phyloP scores from a whole-genome alignment of 1,140 invertebrate genomes.

The Caenorhabditis latens region DNA sequence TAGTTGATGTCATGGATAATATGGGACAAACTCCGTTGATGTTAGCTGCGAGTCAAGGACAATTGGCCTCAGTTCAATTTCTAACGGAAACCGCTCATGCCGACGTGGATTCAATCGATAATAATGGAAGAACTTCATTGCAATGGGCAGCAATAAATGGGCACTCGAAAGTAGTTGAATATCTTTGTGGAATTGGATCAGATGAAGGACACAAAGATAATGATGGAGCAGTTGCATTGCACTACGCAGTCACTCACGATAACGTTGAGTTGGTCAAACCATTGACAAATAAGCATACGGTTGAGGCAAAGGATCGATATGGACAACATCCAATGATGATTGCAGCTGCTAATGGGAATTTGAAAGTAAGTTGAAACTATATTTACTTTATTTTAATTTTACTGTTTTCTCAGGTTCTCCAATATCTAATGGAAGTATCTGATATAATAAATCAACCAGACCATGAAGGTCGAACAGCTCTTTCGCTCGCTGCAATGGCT shows the following conservation, averaged over 20 bases:
- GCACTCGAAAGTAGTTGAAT: slow-evolving; percentile 65
- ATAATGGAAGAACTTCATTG: slow-evolving; percentile 61
- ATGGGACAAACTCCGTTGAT: slow-evolving; percentile 65
- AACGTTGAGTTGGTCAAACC: slow-evolving; percentile 51
- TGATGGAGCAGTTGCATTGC: slow-evolving; percentile 66
- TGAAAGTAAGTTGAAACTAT: slow-evolving; percentile 49
- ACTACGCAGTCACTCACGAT: slow-evolving; percentile 65
- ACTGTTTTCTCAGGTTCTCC: slow-evolving; percentile 57
- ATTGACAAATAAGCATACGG: slow-evolving; percentile 59
- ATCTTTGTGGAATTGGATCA: slow-evolving; percentile 65
- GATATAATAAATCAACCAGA: slow-evolving; percentile 50
- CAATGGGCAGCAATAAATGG: slow-evolving; percentile 61
- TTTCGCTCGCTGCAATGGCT: slow-evolving; percentile 61
- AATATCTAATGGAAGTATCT: slow-evolving; percentile 58
- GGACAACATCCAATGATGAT: slow-evolving; percentile 64
- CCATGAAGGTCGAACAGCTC: slow-evolving; percentile 60
- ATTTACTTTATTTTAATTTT: neutral
- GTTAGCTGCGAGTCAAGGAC: slow-evolving; percentile 65
- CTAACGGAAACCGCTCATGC: slow-evolving; percentile 53
- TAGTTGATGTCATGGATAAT: slow-evolving; percentile 59
- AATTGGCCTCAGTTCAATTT: slow-evolving; percentile 59
- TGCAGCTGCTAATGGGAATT: slow-evolving; percentile 62
- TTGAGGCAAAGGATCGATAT: slow-evolving; percentile 60
- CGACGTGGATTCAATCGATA: slow-evolving; percentile 65
- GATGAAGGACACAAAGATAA: slow-evolving; percentile 68